These are phyloP conservation scores for Micropoecilia bifurca DNA, from an alignment of 2,797 vertebrate species.

Conservation along the genomic window DNA sequence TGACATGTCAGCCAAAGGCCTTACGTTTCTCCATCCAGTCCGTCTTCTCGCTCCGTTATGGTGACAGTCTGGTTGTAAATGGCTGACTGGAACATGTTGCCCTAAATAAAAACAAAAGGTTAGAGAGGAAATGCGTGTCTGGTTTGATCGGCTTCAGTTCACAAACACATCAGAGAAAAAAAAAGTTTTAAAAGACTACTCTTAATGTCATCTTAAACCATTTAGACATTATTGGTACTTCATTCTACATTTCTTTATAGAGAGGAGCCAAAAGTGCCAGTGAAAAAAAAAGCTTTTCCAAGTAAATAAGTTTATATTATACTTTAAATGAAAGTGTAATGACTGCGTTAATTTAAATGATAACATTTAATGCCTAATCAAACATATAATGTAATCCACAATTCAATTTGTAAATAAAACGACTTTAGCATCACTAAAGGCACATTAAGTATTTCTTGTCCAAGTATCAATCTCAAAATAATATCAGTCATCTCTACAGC, in stretches of 20 bases:
- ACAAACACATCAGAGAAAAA: neutral
- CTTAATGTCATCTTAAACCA: neutral
- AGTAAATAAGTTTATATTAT: neutral
- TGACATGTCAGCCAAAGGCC: conserved; percentile 15
- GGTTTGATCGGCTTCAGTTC: neutral
- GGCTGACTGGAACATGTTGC: conserved; percentile 77
- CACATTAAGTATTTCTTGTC: neutral
- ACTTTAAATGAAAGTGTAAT: neutral
- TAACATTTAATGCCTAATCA: neutral
- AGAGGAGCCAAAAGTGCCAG: neutral
- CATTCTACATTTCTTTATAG: neutral
- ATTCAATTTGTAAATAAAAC: neutral
- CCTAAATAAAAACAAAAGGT: conserved; percentile 54
- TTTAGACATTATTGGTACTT: neutral
- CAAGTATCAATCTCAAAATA: neutral
- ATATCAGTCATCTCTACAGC: neutral
- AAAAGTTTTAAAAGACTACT: neutral
- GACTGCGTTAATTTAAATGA: neutral
- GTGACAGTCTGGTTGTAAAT: conserved; percentile 86
- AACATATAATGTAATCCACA: neutral
- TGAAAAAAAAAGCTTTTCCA: neutral
- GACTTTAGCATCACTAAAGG: neutral
- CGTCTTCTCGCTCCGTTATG: conserved; percentile 81
- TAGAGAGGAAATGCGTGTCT: neutral
- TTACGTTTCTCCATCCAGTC: conserved; percentile 85